A percentile compares a stretch with the other conserved stretches of the same genome.
Evolutionary conservation across 2,113 vertebrate species (phyloP).

Genomic region (Eleginops maclovinus): DNA sequence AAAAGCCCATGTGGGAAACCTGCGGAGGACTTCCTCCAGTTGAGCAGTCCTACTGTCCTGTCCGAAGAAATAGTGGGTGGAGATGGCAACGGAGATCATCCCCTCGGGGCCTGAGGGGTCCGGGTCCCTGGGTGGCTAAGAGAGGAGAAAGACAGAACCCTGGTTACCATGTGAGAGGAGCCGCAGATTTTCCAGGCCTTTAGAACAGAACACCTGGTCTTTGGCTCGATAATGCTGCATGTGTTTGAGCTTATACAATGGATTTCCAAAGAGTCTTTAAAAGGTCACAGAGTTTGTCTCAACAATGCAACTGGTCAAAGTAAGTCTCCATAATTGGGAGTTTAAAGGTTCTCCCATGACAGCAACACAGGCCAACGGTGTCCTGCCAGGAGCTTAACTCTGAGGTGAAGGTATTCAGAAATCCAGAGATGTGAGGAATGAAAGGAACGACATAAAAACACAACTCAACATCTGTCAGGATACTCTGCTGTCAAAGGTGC

Average conservation of each 20-base stretch:
- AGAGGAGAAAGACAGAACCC: not conserved
- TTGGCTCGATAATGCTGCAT: slow-evolving; percentile 1
- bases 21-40: slow-evolving; percentile 83
- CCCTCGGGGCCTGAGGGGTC: slow-evolving; percentile 83
- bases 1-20: slow-evolving; percentile 91
- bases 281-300: not conserved
- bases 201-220: not conserved
- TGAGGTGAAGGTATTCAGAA: not conserved
- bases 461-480: not conserved
- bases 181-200: not conserved
- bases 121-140: slow-evolving; percentile 77
- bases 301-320: not conserved
- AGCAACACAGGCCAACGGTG: not conserved
- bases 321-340: not conserved
- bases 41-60: slow-evolving; percentile 87
- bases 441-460: slow-evolving; percentile 16
- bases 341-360: slow-evolving; percentile 9
- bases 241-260: slow-evolving; percentile 6
- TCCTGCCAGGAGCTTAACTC: slow-evolving; percentile 10
- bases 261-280: not conserved
- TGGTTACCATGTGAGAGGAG: not conserved
- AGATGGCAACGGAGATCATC: slow-evolving; percentile 90
- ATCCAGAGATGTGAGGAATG: slow-evolving; percentile 26
- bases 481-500: not conserved
- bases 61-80: slow-evolving; percentile 92